Evolutionary conservation across 2,797 vertebrate genomes (phyloP).

Genomic region (Muscicapa comitata): DNA sequence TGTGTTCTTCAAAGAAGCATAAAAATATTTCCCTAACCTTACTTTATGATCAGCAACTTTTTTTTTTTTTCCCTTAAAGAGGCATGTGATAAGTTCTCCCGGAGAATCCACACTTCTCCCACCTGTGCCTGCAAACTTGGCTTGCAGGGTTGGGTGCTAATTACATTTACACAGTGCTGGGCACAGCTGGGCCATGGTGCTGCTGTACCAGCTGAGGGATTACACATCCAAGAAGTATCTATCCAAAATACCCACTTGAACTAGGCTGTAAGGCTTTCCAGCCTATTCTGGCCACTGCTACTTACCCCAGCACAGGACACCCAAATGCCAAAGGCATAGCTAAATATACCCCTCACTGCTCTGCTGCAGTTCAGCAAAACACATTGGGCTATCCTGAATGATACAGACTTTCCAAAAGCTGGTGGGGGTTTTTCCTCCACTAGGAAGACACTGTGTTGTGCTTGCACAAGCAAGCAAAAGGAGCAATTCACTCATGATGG

Average conservation of each 20-base stretch:
- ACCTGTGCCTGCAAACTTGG: not conserved
- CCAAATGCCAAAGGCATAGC: not conserved
- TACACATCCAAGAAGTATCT: not conserved
- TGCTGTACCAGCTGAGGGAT: not conserved
- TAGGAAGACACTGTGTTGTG: not conserved
- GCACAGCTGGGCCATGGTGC: not conserved
- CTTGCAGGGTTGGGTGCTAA: not conserved
- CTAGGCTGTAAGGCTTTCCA: not conserved
- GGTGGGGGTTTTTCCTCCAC: not conserved
- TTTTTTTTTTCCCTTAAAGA: not conserved
- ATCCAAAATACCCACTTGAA: not conserved
- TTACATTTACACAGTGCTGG: not conserved
- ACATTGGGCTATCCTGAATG: not conserved
- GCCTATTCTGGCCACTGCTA: not conserved
- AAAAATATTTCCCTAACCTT: not conserved
- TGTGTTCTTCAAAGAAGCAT: not conserved
- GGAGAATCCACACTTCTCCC: not conserved
- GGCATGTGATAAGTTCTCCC: not conserved
- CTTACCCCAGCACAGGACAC: not conserved
- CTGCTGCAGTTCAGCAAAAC: not conserved
- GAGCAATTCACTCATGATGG: not conserved
- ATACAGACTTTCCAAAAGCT: not conserved
- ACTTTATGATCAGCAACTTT: not conserved
- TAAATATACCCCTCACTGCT: not conserved
- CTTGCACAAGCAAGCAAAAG: not conserved